Conservation (phyloP, 2,888 invertebrate genomes). For the Chesias legatella region DNA sequence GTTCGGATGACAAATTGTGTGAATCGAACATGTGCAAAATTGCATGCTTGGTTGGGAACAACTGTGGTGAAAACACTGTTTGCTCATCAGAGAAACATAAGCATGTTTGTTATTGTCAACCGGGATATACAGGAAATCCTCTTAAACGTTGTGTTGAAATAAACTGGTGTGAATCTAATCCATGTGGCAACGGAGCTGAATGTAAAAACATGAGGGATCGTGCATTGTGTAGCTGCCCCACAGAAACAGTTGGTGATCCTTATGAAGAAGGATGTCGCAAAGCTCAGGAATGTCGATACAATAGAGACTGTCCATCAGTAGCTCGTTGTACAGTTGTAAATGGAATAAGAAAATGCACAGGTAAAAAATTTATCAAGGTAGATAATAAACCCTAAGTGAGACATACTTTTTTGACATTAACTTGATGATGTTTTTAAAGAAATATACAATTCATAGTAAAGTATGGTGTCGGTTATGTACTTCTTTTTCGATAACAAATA, state of each 20-base stretch:
- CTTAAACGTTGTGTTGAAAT: constrained; percentile 85
- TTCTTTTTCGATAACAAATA: too few relatives aligned
- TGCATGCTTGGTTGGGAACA: constrained; percentile 90
- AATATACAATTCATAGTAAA: too few relatives aligned
- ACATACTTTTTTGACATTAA: too few relatives aligned
- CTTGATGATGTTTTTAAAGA: too few relatives aligned
- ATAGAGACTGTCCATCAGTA: constrained; percentile 89
- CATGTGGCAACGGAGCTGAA: constrained; percentile 89
- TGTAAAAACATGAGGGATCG: constrained; percentile 91
- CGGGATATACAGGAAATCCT: constrained; percentile 92
- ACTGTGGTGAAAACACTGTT: constrained; percentile 91
- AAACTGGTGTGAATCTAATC: constrained; percentile 88
- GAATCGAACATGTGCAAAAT: constrained; percentile 91
- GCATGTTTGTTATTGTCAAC: constrained; percentile 89
- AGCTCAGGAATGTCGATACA: constrained; percentile 89
- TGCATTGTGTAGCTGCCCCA: constrained; percentile 89
- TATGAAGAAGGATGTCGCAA: constrained; percentile 90
- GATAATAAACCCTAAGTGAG: too few relatives aligned
- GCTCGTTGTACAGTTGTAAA: constrained; percentile 88
- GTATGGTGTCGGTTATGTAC: too few relatives aligned
- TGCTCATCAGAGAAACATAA: constrained; percentile 92
- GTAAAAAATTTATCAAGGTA: constrained; percentile 43
- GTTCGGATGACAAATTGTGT: constrained; percentile 91
- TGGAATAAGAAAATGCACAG: constrained; percentile 89
- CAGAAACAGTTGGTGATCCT: constrained; percentile 91